A percentile compares a stretch with the other conserved stretches of the same genome.
phyloP scores from a whole-genome alignment of 2,888 invertebrate genomes.

The Cantharis lateralis region DNA sequence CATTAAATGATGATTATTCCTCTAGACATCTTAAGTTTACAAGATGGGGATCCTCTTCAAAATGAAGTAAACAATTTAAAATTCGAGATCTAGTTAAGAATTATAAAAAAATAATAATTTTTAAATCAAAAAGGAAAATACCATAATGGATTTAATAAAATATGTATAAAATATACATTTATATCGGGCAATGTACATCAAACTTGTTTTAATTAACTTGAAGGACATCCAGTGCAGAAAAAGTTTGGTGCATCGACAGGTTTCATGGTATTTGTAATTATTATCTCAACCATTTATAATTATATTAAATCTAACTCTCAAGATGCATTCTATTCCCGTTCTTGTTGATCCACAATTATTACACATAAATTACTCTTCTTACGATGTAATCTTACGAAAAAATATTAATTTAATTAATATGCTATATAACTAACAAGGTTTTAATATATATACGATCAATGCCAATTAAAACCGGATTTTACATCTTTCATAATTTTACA shows the following conservation, averaged over 20 bases:
- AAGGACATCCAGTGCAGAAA: constrained; percentile 29
- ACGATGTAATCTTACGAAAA: background rate
- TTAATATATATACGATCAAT: background rate
- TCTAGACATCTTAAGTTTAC: no score
- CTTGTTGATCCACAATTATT: background rate
- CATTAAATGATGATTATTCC: no score
- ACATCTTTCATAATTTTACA: background rate
- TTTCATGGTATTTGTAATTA: constrained; percentile 27
- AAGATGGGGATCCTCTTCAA: background rate
- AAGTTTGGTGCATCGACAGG: constrained; percentile 27
- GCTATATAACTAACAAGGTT: background rate
- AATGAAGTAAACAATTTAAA: background rate
- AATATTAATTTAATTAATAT: background rate
- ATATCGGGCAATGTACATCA: constrained; percentile 33
- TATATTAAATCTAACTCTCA: constrained; percentile 8
- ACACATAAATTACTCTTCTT: background rate
- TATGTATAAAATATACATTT: background rate
- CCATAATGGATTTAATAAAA: background rate
- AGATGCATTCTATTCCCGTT: background rate
- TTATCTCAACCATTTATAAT: constrained; percentile 22
- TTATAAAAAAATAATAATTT: background rate
- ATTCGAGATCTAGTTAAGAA: background rate
- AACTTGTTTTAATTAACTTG: constrained; percentile 28
- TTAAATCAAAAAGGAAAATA: background rate
- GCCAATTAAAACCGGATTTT: background rate